These are phyloP conservation scores for Gopherus evgoodei DNA, from an alignment of 2,113 vertebrate genomes.

Conservation along the genomic window DNA sequence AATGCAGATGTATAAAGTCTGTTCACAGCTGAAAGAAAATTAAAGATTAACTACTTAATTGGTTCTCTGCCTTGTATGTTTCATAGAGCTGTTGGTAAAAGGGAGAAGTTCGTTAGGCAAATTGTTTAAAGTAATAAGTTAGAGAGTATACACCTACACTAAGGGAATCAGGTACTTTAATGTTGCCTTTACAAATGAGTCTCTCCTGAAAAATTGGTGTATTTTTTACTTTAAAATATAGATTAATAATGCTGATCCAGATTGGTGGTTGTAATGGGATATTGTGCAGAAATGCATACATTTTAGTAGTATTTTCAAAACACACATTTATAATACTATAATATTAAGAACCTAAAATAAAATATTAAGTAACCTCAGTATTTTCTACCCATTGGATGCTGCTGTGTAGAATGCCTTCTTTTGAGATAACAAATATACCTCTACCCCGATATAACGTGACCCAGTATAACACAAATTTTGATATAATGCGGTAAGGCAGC, in stretches of 20 bases:
- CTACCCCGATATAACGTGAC: too few relatives aligned
- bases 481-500: too few relatives aligned
- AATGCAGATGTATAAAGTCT: rapidly evolving
- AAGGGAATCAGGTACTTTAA: not conserved
- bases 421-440: not conserved
- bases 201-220: not conserved
- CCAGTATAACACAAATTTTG: too few relatives aligned
- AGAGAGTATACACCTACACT: not conserved
- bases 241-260: not conserved
- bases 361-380: not conserved
- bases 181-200: not conserved
- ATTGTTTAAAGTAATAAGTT: not conserved
- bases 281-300: not conserved
- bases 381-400: not conserved
- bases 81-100: not conserved
- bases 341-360: not conserved
- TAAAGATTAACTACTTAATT: not conserved
- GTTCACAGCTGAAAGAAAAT: not conserved
- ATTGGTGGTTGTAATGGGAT: not conserved
- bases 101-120: not conserved
- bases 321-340: not conserved
- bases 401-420: not conserved
- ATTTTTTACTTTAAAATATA: not conserved
- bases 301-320: not conserved
- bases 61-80: not conserved